phyloP scores from a whole-genome alignment of 2,888 invertebrate genomes.

The Kryphioiulus occultus region DNA sequence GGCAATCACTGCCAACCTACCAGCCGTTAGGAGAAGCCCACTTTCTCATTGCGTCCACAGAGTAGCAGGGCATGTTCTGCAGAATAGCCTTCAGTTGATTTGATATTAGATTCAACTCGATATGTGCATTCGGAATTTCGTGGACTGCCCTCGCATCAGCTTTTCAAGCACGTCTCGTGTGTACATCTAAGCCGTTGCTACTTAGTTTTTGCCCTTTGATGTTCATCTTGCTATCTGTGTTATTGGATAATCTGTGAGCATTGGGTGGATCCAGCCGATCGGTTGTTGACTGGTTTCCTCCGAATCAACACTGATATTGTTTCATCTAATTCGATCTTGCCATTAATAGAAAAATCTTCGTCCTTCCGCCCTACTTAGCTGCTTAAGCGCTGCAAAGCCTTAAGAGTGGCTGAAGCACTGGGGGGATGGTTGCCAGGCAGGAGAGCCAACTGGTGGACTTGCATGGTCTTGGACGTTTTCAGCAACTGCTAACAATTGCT shows the following conservation, averaged over 20 bases:
- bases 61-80: too few relatives aligned
- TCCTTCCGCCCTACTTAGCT: not conserved
- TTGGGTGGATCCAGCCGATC: conserved; percentile 9
- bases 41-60: too few relatives aligned
- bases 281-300: conserved; percentile 39
- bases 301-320: conserved; percentile 40
- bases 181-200: not conserved
- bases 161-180: conserved; percentile 6
- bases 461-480: not conserved
- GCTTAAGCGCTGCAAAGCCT: conserved; percentile 28
- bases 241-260: conserved; percentile 39
- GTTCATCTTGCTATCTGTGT: conserved; percentile 31
- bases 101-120: too few relatives aligned
- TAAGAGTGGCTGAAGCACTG: not conserved
- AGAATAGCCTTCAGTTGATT: too few relatives aligned
- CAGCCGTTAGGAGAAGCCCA: too few relatives aligned
- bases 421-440: not conserved
- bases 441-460: not conserved
- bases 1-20: too few relatives aligned
- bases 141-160: conserved; percentile 9
- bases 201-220: conserved; percentile 28
- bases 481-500: not conserved
- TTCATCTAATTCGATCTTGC: conserved; percentile 38
- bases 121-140: not conserved
- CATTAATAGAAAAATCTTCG: conserved; percentile 36